Conservation (phyloP, 1,140 invertebrate genomes). For the Drosophila tropicalis region DNA sequence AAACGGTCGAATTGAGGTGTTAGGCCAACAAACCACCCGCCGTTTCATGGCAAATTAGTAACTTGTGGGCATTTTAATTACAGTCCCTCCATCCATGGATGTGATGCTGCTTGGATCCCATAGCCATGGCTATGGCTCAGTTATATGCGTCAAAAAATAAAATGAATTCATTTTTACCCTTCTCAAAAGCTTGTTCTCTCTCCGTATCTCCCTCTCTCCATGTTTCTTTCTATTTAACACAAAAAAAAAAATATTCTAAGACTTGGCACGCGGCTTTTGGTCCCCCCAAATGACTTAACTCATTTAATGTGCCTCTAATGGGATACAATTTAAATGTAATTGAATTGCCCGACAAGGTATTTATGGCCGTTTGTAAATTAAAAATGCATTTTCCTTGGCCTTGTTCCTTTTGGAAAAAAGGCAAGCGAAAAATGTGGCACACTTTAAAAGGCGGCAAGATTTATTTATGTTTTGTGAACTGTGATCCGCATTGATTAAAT, state of each 20-base stretch:
- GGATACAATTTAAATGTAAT: constrained; percentile 82
- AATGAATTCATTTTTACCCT: constrained; percentile 80
- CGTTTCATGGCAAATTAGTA: constrained; percentile 78
- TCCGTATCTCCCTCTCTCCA: too few relatives aligned
- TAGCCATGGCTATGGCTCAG: constrained; percentile 10
- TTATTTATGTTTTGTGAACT: constrained; percentile 71
- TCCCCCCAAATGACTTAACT: constrained; percentile 74
- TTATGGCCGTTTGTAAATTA: constrained; percentile 75
- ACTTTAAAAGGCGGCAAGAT: constrained; percentile 66
- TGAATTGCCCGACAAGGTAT: constrained; percentile 75
- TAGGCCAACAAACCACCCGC: constrained; percentile 30
- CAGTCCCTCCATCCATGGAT: constrained; percentile 37
- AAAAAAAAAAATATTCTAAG: constrained; percentile 47
- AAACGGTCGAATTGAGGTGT: constrained; percentile 7
- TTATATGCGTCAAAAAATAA: constrained; percentile 77
- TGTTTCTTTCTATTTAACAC: constrained; percentile 42
- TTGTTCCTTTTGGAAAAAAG: not conserved
- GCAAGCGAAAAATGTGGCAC: constrained; percentile 39
- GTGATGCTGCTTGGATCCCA: not conserved
- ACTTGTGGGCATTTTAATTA: constrained; percentile 82
- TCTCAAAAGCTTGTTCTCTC: constrained; percentile 60
- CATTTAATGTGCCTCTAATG: constrained; percentile 81
- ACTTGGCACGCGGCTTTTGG: constrained; percentile 40
- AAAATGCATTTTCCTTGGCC: constrained; percentile 50
- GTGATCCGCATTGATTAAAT: constrained; percentile 73